A percentile compares a stretch with the other conserved stretches of the same genome.
phyloP scores from a whole-genome alignment of 1,140 invertebrate species.

The Drosophila mauritiana region DNA sequence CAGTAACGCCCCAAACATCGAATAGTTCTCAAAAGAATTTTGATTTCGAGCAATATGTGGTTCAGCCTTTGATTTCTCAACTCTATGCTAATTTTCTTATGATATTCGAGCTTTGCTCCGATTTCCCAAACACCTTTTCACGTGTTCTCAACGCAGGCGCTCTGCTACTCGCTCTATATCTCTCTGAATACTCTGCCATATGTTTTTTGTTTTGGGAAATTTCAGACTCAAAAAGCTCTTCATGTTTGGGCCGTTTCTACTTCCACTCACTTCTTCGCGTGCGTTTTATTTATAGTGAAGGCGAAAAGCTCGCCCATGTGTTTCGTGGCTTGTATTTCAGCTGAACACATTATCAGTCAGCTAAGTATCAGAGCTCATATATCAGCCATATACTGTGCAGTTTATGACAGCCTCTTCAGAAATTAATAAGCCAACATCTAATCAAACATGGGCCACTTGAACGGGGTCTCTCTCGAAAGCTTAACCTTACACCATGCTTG shows the following conservation, averaged over 20 bases:
- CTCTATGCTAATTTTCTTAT: conserved; percentile 27
- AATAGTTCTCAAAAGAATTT: not conserved
- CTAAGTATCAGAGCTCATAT: conserved; percentile 29
- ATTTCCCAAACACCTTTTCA: conserved; percentile 32
- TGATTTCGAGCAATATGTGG: conserved; percentile 3
- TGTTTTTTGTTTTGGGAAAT: conserved; percentile 82
- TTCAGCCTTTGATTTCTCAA: conserved; percentile 26
- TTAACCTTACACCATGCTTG: conserved; percentile 13
- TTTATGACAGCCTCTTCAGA: conserved; percentile 15
- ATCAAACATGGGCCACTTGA: conserved; percentile 40
- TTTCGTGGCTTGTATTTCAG: conserved; percentile 9
- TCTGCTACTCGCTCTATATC: conserved; percentile 11
- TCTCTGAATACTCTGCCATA: conserved; percentile 34
- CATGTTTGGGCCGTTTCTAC: conserved; percentile 26
- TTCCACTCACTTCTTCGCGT: conserved; percentile 8
- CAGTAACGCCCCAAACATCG: not conserved
- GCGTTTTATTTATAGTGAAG: conserved; percentile 40
- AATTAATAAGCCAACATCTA: conserved; percentile 23
- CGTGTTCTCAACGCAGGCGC: conserved; percentile 56
- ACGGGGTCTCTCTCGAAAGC: conserved; percentile 19
- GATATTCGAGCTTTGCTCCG: conserved; percentile 12
- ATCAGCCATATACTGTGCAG: conserved; percentile 6
- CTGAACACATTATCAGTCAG: conserved; percentile 23
- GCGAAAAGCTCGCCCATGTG: conserved; percentile 23
- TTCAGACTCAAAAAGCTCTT: conserved; percentile 26